Percentiles rank a stretch among this genome's conserved stretches.
Conservation (phyloP, 2,888 invertebrate genomes). For the Podabrus alpinus region DNA sequence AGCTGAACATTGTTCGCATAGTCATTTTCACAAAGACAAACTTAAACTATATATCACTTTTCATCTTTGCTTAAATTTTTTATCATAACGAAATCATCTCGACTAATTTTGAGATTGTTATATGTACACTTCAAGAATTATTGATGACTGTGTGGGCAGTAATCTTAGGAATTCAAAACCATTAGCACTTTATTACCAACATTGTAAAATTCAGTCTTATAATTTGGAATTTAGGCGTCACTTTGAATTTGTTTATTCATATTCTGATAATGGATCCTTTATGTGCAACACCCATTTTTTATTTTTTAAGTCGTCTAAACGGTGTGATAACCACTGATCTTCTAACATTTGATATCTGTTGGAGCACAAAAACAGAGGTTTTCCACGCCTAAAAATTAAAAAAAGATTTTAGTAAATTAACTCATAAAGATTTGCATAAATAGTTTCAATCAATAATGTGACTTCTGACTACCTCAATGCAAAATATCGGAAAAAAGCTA, state of each 20-base stretch:
- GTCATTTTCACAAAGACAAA: background rate
- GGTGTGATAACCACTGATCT: conserved; percentile 95
- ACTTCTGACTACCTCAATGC: too few species aligned
- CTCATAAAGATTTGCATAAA: too few species aligned
- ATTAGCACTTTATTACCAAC: background rate
- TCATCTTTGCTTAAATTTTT: background rate
- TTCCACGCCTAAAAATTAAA: conserved; percentile 78
- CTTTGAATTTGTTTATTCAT: background rate
- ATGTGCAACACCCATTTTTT: conserved; percentile 44
- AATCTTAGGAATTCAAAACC: background rate
- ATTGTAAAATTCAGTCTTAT: background rate
- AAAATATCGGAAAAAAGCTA: too few species aligned
- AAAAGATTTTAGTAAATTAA: background rate
- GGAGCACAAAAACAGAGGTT: conserved; percentile 89
- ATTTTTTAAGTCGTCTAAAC: conserved; percentile 93
- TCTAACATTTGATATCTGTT: conserved; percentile 90
- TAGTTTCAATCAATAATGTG: too few species aligned
- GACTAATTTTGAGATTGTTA: background rate
- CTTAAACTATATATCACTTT: background rate
- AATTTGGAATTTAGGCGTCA: background rate
- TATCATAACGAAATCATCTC: background rate
- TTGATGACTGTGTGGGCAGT: background rate
- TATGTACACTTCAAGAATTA: background rate
- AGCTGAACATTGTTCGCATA: background rate
- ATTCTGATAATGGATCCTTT: background rate